phyloP scores from a whole-genome alignment of 2,113 vertebrate genomes.

The Boulengeromyrus knoepffleri region DNA sequence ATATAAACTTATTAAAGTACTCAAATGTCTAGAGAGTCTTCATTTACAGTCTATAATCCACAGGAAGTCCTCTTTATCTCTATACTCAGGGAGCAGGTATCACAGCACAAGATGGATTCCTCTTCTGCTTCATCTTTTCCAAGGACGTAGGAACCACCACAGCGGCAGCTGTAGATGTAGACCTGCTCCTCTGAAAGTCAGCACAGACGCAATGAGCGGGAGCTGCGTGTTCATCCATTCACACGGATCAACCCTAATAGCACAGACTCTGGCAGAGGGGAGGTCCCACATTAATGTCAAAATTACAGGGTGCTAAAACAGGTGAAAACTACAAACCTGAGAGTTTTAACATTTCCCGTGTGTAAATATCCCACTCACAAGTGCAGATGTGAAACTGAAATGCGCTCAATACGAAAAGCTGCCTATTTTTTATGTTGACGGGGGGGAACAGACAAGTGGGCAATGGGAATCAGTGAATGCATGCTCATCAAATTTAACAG shows the following conservation, averaged over 20 bases:
- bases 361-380: not conserved
- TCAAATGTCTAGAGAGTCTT: not conserved
- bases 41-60: not conserved
- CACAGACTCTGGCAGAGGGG: not conserved
- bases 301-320: not conserved
- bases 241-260: not conserved
- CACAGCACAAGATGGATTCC: constrained; percentile 51
- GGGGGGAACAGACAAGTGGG: not conserved
- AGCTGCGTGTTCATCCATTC: not conserved
- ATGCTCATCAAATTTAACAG: not conserved
- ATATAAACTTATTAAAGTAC: not conserved
- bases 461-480: not conserved
- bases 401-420: not conserved
- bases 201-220: not conserved
- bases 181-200: constrained; percentile 30
- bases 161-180: constrained; percentile 53
- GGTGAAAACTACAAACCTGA: not conserved
- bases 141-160: constrained; percentile 52
- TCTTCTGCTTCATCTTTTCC: constrained; percentile 40
- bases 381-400: not conserved
- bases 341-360: not conserved
- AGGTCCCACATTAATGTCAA: not conserved
- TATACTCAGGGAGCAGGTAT: constrained; percentile 63
- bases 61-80: constrained; percentile 39
- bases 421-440: not conserved